These are phyloP conservation scores for Agapetus fuscipes DNA, from an alignment of 2,888 invertebrate genomes.

Conservation along the genomic window DNA sequence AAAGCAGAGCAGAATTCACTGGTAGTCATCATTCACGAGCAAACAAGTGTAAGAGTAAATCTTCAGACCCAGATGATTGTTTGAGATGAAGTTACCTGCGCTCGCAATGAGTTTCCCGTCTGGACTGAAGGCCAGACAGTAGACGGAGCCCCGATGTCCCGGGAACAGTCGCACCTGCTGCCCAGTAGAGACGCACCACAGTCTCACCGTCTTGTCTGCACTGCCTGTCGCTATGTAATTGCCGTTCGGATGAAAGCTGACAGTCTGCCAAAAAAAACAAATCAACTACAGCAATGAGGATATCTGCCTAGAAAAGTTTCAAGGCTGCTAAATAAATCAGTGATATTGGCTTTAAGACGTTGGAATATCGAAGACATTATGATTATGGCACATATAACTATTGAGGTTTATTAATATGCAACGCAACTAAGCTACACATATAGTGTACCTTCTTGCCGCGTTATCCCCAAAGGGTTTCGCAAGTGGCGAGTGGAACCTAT, in stretches of 20 bases:
- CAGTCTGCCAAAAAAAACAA: conserved; percentile 43
- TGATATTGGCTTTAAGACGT: too few species aligned
- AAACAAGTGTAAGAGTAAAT: neutral
- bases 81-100: conserved; percentile 65
- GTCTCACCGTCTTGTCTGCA: conserved; percentile 76
- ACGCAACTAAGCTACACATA: too few species aligned
- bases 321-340: too few species aligned
- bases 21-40: neutral
- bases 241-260: conserved; percentile 90
- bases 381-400: too few species aligned
- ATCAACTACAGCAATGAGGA: neutral
- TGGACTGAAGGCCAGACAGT: conserved; percentile 73
- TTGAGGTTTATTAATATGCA: too few species aligned
- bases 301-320: too few species aligned
- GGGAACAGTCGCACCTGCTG: conserved; percentile 70
- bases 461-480: too few species aligned
- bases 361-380: too few species aligned
- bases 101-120: conserved; percentile 77
- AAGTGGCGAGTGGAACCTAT: too few species aligned
- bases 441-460: too few species aligned
- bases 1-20: too few species aligned
- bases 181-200: conserved; percentile 82
- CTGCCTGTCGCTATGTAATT: conserved; percentile 85
- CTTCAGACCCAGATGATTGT: neutral
- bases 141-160: conserved; percentile 67